Evolutionary conservation across 2,888 invertebrate genomes (phyloP).

Genomic region (Ligdia adustata): DNA sequence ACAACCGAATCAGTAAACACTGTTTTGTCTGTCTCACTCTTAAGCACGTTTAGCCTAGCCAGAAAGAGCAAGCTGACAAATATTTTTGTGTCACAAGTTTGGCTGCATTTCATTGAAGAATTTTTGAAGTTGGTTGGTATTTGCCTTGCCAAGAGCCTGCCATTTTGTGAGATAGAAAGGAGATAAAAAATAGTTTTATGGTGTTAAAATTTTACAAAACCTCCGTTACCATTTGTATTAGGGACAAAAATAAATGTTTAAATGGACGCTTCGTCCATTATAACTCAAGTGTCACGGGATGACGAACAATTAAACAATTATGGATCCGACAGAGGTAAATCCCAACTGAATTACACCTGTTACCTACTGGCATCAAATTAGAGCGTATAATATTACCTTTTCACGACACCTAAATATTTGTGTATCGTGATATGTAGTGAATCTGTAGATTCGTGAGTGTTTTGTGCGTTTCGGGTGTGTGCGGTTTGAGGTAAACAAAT

Average conservation of each 20-base stretch:
- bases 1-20: constrained; percentile 33
- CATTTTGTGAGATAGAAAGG: constrained; percentile 84
- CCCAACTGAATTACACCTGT: constrained; percentile 81
- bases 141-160: constrained; percentile 72
- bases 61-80: constrained; percentile 49
- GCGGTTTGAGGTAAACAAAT: constrained; percentile 74
- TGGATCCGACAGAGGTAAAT: constrained; percentile 96
- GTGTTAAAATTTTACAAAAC: constrained; percentile 80
- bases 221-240: constrained; percentile 79
- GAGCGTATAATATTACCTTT: constrained; percentile 80
- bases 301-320: constrained; percentile 97
- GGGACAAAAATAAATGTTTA: constrained; percentile 83
- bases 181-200: constrained; percentile 85
- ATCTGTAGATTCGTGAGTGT: constrained; percentile 49
- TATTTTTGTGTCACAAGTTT: constrained; percentile 55
- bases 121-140: constrained; percentile 56
- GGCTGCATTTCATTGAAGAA: constrained; percentile 48
- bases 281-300: constrained; percentile 99
- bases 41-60: constrained; percentile 1
- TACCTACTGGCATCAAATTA: constrained; percentile 80
- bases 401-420: constrained; percentile 70
- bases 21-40: constrained; percentile 43
- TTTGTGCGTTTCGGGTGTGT: constrained; percentile 52
- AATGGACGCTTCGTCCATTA: constrained; percentile 99
- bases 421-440: constrained; percentile 54